phyloP scores from a whole-genome alignment of 2,888 invertebrate species.

The Pammene aurita region DNA sequence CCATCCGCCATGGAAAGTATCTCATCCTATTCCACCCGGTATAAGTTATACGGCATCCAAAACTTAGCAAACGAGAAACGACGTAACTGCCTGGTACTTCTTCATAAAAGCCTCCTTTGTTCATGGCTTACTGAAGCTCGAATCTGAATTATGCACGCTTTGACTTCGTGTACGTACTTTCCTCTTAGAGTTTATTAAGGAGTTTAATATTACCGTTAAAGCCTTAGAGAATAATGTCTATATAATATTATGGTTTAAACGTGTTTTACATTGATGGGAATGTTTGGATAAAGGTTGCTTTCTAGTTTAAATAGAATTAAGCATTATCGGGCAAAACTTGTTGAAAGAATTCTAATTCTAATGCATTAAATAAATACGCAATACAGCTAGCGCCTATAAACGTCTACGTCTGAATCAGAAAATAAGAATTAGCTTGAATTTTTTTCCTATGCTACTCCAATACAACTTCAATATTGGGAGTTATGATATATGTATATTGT shows the following conservation, averaged over 20 bases:
- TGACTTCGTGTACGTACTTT: constrained; percentile 12
- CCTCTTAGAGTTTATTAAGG: constrained; percentile 17
- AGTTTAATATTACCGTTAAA: constrained; percentile 23
- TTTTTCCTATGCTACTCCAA: no score
- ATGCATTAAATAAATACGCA: no score
- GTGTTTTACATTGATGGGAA: not conserved
- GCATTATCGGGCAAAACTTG: not conserved
- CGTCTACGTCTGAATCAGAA: no score
- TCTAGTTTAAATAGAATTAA: not conserved
- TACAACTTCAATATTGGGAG: no score
- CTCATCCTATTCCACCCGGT: not conserved
- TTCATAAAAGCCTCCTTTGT: not conserved
- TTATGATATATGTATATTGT: no score
- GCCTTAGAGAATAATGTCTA: constrained; percentile 12
- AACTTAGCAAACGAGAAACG: not conserved
- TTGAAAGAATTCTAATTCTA: not conserved
- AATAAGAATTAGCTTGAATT: no score
- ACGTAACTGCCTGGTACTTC: not conserved
- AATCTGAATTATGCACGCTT: constrained; percentile 29
- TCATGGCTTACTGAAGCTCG: not conserved
- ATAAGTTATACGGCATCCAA: not conserved
- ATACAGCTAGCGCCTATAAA: no score
- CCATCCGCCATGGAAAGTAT: not conserved
- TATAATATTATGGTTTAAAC: constrained; percentile 15
- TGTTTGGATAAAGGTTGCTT: not conserved